phyloP scores from a whole-genome alignment of 2,113 vertebrate species.

The Eptesicus fuscus region DNA sequence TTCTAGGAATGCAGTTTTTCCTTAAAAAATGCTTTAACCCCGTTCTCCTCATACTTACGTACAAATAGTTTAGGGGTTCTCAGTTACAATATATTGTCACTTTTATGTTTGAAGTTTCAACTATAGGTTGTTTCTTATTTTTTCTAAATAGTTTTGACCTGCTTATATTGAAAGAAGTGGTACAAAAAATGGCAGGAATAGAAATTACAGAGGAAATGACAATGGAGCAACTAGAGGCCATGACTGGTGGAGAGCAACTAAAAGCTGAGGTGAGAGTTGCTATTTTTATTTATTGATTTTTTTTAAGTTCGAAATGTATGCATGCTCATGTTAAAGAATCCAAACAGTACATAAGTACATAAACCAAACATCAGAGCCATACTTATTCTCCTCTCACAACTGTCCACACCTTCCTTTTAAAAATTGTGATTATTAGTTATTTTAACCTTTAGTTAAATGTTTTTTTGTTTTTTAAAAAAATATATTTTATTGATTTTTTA shows the following conservation, averaged over 20 bases:
- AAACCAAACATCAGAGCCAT: constrained; percentile 39
- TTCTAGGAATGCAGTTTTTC: constrained; percentile 17
- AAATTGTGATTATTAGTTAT: neutral
- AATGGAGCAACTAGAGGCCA: constrained; percentile 96
- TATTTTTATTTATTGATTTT: constrained; percentile 23
- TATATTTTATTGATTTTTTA: neutral
- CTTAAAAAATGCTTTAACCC: neutral
- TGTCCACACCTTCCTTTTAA: neutral
- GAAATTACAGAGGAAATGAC: constrained; percentile 99
- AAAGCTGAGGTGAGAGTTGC: constrained; percentile 91
- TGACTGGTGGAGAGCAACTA: constrained; percentile 98
- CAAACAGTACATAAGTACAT: neutral
- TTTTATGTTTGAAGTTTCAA: constrained; percentile 40
- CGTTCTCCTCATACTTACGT: neutral
- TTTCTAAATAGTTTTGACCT: constrained; percentile 92
- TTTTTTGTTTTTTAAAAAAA: too few species aligned
- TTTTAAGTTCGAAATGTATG: neutral
- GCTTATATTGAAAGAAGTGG: constrained; percentile 98
- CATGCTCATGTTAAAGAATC: constrained; percentile 9
- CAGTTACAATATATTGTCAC: neutral
- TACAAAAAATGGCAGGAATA: constrained; percentile 99
- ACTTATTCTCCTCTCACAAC: neutral
- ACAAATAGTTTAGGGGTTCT: constrained; percentile 2
- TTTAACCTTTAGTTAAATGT: neutral
- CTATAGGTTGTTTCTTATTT: constrained; percentile 20